Base-by-base conservation (phyloP, 1,140 invertebrate species). In the Lithobius niger region DNA sequence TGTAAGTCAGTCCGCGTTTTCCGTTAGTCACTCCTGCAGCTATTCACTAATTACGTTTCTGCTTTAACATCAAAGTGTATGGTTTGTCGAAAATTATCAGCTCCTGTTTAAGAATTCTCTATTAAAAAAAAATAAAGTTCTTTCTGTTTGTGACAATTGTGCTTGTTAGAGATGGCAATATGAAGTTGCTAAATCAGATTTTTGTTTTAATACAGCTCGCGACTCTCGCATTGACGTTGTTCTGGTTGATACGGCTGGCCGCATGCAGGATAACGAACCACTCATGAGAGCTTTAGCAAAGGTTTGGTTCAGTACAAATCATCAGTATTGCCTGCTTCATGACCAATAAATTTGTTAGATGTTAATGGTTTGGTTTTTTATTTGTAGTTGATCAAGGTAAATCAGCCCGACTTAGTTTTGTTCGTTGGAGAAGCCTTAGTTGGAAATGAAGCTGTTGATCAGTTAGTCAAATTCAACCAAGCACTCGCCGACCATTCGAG, bases 251-350 rank as follows among this genome's bases (percentile, higher is more conserved):
- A 99, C 96, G 1, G 95, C 97, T 26, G 97, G 97, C 4, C 78
- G 97, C 59, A 99, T 99, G 96, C 97, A 99, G 72, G 95, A 99
- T 71, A 99, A 99, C 71, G 96, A 98, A 70, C 96, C 96, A 0
- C 73, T 99, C 6, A 99, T 99, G 96, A 79, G 90, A 63, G 89
- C 95, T 13, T 73, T 98, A 15, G 84, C 94, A 2, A 99, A 98
- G 73, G 79, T 82, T 66, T 59, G n/a, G n/a, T n/a, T n/a, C n/a
- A n/a, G n/a, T n/a, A n/a, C n/a, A n/a, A n/a, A n/a, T n/a, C n/a
- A n/a, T n/a, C n/a, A n/a, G n/a, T n/a, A n/a, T n/a, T n/a, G n/a
- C n/a, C n/a, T n/a, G n/a, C n/a, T n/a, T n/a, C n/a, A n/a, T n/a
- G n/a, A n/a, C n/a, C n/a, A n/a, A n/a, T n/a, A n/a, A n/a, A n/a